phyloP scores from a whole-genome alignment of 2,888 invertebrate species.

The Peribatodes rhomboidaria region DNA sequence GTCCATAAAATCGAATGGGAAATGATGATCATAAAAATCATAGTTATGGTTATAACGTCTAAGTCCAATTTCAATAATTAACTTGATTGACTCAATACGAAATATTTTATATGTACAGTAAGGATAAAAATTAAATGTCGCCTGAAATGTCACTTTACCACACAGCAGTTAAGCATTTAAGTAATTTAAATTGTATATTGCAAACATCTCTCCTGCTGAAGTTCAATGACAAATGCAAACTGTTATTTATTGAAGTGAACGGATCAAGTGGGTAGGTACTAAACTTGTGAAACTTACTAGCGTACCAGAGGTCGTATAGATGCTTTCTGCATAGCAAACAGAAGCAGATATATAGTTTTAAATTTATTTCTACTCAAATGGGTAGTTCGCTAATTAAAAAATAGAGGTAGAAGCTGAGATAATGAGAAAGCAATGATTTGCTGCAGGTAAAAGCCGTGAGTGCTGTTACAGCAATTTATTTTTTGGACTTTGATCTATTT shows the following conservation, averaged over 20 bases:
- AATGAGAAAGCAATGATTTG: no score
- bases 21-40: no score
- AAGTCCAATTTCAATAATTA: no score
- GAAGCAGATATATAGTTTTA: not conserved
- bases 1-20: no score
- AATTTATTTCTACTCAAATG: not conserved
- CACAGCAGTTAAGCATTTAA: conserved; percentile 24
- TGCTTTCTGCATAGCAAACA: conserved; percentile 26
- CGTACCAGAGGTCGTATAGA: conserved; percentile 32
- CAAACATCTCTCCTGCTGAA: conserved; percentile 33
- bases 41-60: no score
- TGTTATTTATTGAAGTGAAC: conserved; percentile 37
- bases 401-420: not conserved
- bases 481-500: no score
- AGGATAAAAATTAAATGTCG: conserved; percentile 2
- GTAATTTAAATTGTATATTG: conserved; percentile 30
- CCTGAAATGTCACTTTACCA: conserved; percentile 23
- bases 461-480: no score
- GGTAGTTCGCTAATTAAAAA: not conserved
- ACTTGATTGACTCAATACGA: not conserved
- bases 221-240: conserved; percentile 45
- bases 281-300: conserved; percentile 29
- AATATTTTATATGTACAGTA: conserved; percentile 19
- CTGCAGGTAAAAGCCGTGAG: no score
- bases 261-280: conserved; percentile 25